Evolutionary conservation across 2,113 vertebrate species (phyloP).

Genomic region (Castor canadensis): DNA sequence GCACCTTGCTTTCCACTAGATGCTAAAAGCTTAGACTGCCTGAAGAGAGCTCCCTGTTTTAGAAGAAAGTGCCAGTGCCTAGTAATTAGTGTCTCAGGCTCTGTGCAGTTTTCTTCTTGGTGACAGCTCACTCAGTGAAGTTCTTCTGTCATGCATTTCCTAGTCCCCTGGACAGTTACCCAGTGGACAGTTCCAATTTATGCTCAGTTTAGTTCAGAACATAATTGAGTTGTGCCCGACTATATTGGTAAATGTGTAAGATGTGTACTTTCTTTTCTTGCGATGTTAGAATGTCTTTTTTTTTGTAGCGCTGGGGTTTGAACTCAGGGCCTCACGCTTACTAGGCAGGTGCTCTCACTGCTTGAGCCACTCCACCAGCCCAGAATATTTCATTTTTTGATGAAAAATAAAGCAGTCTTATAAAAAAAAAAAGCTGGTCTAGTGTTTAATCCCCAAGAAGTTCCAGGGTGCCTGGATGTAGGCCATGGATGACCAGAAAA

Average conservation of each 20-base stretch:
- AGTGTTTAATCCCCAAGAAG: background rate
- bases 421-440: background rate
- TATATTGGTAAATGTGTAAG: background rate
- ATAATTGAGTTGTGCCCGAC: background rate
- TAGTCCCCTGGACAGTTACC: background rate
- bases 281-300: background rate
- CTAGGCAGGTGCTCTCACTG: too few species aligned
- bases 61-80: slow-evolving; percentile 30
- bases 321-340: too few species aligned
- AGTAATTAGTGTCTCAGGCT: slow-evolving; percentile 49
- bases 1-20: slow-evolving; percentile 57
- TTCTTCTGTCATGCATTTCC: slow-evolving; percentile 8
- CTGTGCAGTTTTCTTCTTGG: slow-evolving; percentile 13
- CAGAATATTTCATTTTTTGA: slow-evolving; percentile 32
- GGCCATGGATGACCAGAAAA: background rate
- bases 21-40: slow-evolving; percentile 44
- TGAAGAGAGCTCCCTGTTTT: slow-evolving; percentile 55
- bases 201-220: slow-evolving; percentile 28
- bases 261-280: background rate
- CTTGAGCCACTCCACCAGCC: too few species aligned
- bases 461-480: background rate
- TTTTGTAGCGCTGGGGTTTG: too few species aligned
- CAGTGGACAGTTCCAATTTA: background rate
- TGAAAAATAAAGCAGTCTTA: background rate
- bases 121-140: background rate